These are phyloP conservation scores for Siniperca obscura DNA, from an alignment of 2,797 vertebrate species.

Conservation along the genomic window DNA sequence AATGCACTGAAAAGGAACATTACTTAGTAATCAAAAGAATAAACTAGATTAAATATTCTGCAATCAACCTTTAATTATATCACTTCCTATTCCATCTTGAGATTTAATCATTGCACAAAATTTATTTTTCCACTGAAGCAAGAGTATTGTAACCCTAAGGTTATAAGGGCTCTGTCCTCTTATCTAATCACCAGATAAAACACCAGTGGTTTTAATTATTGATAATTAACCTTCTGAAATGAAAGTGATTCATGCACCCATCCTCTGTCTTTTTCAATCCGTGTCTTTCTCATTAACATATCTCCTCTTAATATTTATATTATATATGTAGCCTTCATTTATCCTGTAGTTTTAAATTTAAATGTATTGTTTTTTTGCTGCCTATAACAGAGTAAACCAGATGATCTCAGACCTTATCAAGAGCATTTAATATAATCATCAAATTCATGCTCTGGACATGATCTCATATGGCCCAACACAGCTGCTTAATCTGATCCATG, in stretches of 20 bases:
- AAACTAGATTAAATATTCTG: conserved; percentile 45
- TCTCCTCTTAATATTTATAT: conserved; percentile 17
- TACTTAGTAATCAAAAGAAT: conserved; percentile 37
- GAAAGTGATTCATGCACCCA: conserved; percentile 27
- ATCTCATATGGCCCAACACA: conserved; percentile 24
- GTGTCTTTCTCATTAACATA: conserved; percentile 26
- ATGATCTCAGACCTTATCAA: conserved; percentile 26
- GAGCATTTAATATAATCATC: conserved; percentile 51
- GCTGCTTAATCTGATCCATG: conserved; percentile 52
- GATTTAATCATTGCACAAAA: conserved; percentile 61
- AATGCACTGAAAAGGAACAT: conserved; percentile 17
- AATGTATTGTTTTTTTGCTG: background rate
- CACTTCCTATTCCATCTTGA: conserved; percentile 22
- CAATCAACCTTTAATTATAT: conserved; percentile 48
- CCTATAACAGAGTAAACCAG: background rate
- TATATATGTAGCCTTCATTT: conserved; percentile 5
- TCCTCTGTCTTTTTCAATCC: conserved; percentile 10
- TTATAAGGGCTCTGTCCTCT: conserved; percentile 44
- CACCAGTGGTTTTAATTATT: conserved; percentile 62
- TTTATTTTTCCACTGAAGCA: conserved; percentile 50
- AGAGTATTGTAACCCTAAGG: conserved; percentile 50
- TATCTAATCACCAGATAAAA: conserved; percentile 59
- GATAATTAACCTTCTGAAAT: conserved; percentile 67
- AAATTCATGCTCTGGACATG: conserved; percentile 25
- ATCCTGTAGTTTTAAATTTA: conserved; percentile 5